Base-by-base conservation (phyloP, 2,797 vertebrate genomes). In the Cirrhinus mrigala region DNA sequence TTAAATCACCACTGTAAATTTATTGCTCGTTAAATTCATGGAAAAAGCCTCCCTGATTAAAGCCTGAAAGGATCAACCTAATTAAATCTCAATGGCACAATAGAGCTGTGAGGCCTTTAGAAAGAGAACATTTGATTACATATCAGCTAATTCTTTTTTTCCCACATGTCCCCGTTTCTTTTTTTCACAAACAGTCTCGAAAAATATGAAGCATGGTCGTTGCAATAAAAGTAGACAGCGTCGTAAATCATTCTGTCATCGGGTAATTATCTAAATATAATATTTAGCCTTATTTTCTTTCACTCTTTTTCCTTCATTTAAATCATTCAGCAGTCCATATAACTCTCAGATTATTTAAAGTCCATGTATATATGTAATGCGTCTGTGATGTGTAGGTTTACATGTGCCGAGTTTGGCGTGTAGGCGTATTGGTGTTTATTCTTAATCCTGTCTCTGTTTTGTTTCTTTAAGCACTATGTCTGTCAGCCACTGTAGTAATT, bases 391-490 rank as follows among this genome's bases (percentile, higher is more conserved):
- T 88, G 80, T 87, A 85, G 29, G 24, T 86, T 85, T 73, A 24
- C 85, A 83, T 84, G 58, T 77, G 70, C 60, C 70, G 58, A 80
- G 58, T 75, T 80, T 90, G 82, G 84, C 85, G 68, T 87, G 85
- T 81, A 86, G 87, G 84, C 89, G 90, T 89, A 92, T 89, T 88
- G 89, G 91, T 95, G 94, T 95, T 95, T 95, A 94, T 94, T 95
- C 94, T 94, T 92, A 92, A 93, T 91, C 85, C 90, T 33, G 92
- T 92, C 94, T 95, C 95, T 96, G 94, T 95, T 95, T 96, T 95
- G 93, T 95, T 95, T 94, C 94, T 94, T 94, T 95, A 96, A 95
- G 95, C 94, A 94, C 92, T 90, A 91, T 93, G 94, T 96, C 95
- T 95, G 94, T 95, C 95, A 95, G 94, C 93, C 93, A 88, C 91